These are phyloP conservation scores for Orthosia cruda DNA, from an alignment of 2,888 invertebrate genomes.

Conservation along the genomic window DNA sequence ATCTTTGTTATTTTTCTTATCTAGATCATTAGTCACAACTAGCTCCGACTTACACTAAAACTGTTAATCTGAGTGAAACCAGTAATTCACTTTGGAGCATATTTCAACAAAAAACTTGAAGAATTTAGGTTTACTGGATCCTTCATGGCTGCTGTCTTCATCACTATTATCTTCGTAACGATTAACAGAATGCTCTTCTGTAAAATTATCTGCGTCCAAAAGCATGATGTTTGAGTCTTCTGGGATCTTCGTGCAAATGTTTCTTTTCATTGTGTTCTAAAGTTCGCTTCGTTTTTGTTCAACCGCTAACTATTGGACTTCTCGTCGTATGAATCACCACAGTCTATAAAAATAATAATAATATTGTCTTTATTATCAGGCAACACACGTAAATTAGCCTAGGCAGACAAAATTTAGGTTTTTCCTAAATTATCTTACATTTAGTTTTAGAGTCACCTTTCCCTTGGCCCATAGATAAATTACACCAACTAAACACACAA, in stretches of 20 bases:
- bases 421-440: no score
- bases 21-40: conserved; percentile 78
- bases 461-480: no score
- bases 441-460: no score
- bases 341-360: conserved; percentile 83
- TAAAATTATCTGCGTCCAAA: conserved; percentile 82
- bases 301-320: conserved; percentile 83
- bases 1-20: conserved; percentile 79
- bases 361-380: no score
- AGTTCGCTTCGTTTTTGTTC: conserved; percentile 77
- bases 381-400: no score
- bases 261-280: conserved; percentile 73
- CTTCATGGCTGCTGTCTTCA: conserved; percentile 75
- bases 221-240: conserved; percentile 79
- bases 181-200: conserved; percentile 80
- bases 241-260: conserved; percentile 72
- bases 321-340: conserved; percentile 93
- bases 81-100: conserved; percentile 88
- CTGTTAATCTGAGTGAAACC: conserved; percentile 86
- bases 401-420: no score
- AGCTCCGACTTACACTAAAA: conserved; percentile 84
- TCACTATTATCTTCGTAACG: conserved; percentile 76
- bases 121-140: conserved; percentile 74
- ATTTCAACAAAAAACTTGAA: conserved; percentile 85
- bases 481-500: no score